Evolutionary conservation across 2,797 vertebrate species (phyloP).

Genomic region (Girardinus metallicus): DNA sequence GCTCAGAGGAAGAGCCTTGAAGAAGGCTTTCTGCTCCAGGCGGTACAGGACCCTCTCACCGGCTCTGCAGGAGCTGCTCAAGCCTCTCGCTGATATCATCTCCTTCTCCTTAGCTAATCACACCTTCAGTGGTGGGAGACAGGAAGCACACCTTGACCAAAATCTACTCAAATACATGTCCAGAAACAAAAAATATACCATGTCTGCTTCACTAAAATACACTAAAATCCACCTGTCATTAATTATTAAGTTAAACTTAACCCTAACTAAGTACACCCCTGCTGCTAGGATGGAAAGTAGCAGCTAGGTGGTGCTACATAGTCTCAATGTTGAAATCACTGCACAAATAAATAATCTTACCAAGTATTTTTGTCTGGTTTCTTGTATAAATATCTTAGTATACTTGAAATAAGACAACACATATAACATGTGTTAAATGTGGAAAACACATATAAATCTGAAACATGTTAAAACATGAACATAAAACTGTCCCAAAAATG

Average conservation of each 20-base stretch:
- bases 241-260: not conserved
- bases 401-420: too few species aligned
- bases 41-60: constrained; percentile 73
- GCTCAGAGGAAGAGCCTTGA: constrained; percentile 72
- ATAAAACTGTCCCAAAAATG: too few species aligned
- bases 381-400: too few species aligned
- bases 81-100: constrained; percentile 63
- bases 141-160: constrained; percentile 24
- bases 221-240: not conserved
- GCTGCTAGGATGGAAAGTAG: not conserved
- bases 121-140: constrained; percentile 50
- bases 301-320: not conserved
- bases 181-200: not conserved
- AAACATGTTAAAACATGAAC: too few species aligned
- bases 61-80: constrained; percentile 64
- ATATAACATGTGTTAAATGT: too few species aligned
- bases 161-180: constrained; percentile 5
- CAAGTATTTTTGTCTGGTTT: too few species aligned
- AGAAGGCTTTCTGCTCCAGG: constrained; percentile 71
- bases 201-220: too few species aligned
- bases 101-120: constrained; percentile 67
- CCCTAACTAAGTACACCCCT: not conserved
- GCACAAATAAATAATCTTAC: too few species aligned
- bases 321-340: not conserved
- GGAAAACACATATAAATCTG: too few species aligned